A percentile compares a stretch with the other conserved stretches of the same genome.
Conservation (phyloP, 2,113 vertebrate genomes). For the Arvicanthis niloticus region DNA sequence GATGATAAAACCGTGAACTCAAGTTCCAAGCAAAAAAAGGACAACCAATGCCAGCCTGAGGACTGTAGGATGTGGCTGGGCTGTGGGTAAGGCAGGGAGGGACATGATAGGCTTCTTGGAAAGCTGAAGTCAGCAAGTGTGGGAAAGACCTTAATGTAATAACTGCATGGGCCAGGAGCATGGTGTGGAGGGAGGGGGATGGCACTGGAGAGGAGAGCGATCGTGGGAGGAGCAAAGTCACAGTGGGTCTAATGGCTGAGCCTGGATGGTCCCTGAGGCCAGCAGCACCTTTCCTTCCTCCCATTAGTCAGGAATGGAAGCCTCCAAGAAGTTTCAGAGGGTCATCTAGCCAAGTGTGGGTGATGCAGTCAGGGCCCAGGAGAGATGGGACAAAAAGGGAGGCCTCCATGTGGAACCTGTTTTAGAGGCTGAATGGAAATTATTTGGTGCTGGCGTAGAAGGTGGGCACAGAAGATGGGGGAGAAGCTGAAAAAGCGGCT, state of each 20-base stretch:
- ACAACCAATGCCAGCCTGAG: too few relatives aligned
- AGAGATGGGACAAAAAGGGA: background rate
- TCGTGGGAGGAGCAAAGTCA: background rate
- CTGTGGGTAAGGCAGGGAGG: background rate
- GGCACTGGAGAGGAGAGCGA: background rate
- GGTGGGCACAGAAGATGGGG: background rate
- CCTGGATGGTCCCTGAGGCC: background rate
- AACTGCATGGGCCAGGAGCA: background rate
- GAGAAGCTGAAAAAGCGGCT: background rate
- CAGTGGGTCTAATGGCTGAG: background rate
- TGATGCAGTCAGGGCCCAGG: background rate
- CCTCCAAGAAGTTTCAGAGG: background rate
- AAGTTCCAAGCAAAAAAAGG: background rate
- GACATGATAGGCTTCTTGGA: background rate
- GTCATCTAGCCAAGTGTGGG: background rate
- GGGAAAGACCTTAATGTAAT: background rate
- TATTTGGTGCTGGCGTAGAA: background rate
- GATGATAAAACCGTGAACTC: background rate
- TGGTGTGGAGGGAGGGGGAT: accelerated
- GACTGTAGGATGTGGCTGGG: background rate
- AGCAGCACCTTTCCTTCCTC: background rate
- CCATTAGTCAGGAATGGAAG: background rate
- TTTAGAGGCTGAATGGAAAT: background rate
- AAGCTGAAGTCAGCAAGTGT: background rate
- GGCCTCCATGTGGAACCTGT: background rate